Percentiles rank a stretch among this genome's conserved stretches.
phyloP scores from a whole-genome alignment of 2,888 invertebrate genomes.

The Aporophyla lueneburgensis region DNA sequence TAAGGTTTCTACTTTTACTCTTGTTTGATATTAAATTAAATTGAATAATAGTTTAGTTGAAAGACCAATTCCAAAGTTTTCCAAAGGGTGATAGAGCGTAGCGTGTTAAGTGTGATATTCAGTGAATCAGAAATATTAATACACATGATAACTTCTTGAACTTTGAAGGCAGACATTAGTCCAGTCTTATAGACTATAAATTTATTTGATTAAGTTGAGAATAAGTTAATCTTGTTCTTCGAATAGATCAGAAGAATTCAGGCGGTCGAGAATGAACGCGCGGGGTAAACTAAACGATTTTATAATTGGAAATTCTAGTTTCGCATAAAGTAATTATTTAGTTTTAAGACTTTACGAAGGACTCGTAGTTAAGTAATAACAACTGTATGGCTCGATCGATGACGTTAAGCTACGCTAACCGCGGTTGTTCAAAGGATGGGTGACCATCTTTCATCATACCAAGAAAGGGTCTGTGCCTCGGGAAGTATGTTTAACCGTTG shows the following conservation, averaged over 20 bases:
- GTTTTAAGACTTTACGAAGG: no score
- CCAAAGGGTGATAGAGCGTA: neutral
- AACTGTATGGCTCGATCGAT: no score
- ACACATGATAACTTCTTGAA: neutral
- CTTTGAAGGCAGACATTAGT: neutral
- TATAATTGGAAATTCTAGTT: no score
- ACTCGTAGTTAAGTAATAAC: no score
- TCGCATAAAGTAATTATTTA: no score
- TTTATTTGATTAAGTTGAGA: neutral
- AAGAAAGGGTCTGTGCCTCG: neutral
- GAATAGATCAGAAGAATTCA: neutral
- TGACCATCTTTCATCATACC: no score
- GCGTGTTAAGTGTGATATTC: conserved; percentile 3
- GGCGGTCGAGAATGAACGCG: no score
- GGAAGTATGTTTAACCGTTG: neutral
- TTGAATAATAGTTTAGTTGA: neutral
- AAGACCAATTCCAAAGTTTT: neutral
- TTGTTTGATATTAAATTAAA: neutral
- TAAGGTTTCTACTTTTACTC: neutral
- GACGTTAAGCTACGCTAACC: no score
- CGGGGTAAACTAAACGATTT: no score
- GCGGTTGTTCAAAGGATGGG: no score
- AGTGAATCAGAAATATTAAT: conserved; percentile 17
- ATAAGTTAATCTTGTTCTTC: neutral
- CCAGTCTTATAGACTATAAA: neutral